Base-by-base conservation (phyloP, 2,888 invertebrate genomes). In the Oligia fasciuncula region DNA sequence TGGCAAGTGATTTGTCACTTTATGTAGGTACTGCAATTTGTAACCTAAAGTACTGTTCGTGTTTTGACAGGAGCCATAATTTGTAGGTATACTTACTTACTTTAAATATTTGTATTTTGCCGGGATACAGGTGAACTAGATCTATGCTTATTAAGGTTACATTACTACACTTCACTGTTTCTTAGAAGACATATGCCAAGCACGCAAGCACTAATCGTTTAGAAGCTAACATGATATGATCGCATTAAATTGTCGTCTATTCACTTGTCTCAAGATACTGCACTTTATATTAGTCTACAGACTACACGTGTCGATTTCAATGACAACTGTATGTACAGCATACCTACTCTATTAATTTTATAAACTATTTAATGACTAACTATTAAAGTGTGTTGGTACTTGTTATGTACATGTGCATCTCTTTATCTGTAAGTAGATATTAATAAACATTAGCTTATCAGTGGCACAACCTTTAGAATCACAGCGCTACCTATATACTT, bases 381-480 rank as follows among this genome's bases (percentile, higher is more conserved):
- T 71, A 70, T 40, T 74, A 13, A 51, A 60, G 60, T 63, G 54
- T 73, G 67, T 77, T 51, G 17, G 54, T 77, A 74, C 71, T 79
- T 66, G 51, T 67, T 19, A 66, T 62, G 69, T 46, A 60, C 73
- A 63, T 66, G 74, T 49, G 69, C 65, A 73, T 83, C 69, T 77
- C 72, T 73, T 83, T 86, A 86, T 88, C 87, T 80, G 19, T 84
- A 67, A 80, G 77, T 81, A 76, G 78, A 89, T 88, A 85, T 79
- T 79, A 83, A 83, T 87, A 85, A 67, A 77, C 35, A 79, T 77
- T 79, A 60, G 69, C 80, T 85, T 90, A 90, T 89, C 90, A 85
- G 80, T 77, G 79, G 77, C 80, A 76, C 77, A 86, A 88, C 86
- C 90, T 87, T 89, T 89, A 81, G 76, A 86, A 85, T 87, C 88